Evolutionary conservation across 2,797 vertebrate species (phyloP).

Genomic region (Lepus townsendii): DNA sequence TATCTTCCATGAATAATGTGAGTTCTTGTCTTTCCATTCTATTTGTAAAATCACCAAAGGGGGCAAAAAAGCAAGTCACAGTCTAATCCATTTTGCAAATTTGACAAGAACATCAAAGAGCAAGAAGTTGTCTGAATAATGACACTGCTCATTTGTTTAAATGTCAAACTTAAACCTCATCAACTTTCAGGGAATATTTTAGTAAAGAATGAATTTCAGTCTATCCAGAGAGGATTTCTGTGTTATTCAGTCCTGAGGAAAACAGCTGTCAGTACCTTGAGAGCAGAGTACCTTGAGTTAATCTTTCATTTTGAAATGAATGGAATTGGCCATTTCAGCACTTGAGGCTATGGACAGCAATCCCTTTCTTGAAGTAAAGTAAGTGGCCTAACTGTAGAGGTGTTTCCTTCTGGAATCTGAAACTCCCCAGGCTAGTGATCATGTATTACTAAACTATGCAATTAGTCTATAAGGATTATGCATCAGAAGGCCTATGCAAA

Average conservation of each 20-base stretch:
- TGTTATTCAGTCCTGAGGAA: conserved; percentile 23
- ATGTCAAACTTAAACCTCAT: conserved; percentile 76
- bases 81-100: conserved; percentile 69
- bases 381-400: background rate
- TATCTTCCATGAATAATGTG: conserved; percentile 56
- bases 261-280: conserved; percentile 54
- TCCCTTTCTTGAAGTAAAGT: conserved; percentile 3
- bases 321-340: conserved; percentile 78
- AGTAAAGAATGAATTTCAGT: conserved; percentile 63
- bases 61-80: conserved; percentile 54
- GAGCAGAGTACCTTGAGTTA: conserved; percentile 22
- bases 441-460: background rate
- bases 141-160: conserved; percentile 75
- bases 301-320: conserved; percentile 49
- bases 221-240: conserved; percentile 37
- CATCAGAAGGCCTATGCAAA: background rate
- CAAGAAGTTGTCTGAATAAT: conserved; percentile 73
- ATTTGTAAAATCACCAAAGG: conserved; percentile 49
- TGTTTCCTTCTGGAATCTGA: background rate
- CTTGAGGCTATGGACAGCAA: conserved; percentile 71
- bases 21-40: conserved; percentile 42
- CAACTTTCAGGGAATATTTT: conserved; percentile 61
- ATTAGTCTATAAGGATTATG: background rate
- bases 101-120: conserved; percentile 73
- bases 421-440: conserved; percentile 2